phyloP scores from a whole-genome alignment of 2,888 invertebrate species.

The Biston betularia region DNA sequence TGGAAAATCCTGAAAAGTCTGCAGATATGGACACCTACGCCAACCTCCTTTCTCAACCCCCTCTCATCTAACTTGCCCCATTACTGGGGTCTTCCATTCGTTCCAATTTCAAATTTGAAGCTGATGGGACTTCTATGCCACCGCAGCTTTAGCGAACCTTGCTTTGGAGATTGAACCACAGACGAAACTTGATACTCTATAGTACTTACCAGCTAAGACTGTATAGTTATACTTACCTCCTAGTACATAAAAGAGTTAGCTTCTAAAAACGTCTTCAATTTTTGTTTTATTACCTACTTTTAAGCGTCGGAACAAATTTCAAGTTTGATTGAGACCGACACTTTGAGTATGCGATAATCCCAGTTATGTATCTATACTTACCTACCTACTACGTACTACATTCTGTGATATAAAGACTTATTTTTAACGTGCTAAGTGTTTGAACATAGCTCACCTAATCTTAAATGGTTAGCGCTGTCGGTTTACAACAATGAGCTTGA shows the following conservation, averaged over 20 bases:
- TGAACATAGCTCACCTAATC: too few species aligned
- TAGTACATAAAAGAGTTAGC: neutral
- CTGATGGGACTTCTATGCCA: slow-evolving; percentile 77
- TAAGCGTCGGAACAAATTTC: too few species aligned
- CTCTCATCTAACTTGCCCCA: slow-evolving; percentile 84
- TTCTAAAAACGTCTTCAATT: too few species aligned
- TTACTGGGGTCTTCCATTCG: slow-evolving; percentile 82
- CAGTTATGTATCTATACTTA: too few species aligned
- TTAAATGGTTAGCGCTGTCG: too few species aligned
- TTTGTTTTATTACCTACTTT: too few species aligned
- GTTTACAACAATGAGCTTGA: too few species aligned
- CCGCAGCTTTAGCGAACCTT: slow-evolving; percentile 65
- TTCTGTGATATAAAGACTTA: too few species aligned
- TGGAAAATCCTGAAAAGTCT: slow-evolving; percentile 11
- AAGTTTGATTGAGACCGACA: too few species aligned
- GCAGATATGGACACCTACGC: slow-evolving; percentile 39
- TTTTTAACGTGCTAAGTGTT: too few species aligned
- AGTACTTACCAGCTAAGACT: neutral
- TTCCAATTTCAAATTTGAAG: slow-evolving; percentile 86
- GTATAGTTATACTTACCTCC: neutral
- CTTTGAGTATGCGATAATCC: too few species aligned
- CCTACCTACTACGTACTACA: too few species aligned
- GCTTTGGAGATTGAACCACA: slow-evolving; percentile 54
- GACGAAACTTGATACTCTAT: neutral
- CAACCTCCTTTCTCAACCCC: slow-evolving; percentile 58